phyloP scores from a whole-genome alignment of 2,113 vertebrate species.

The Strix uralensis region DNA sequence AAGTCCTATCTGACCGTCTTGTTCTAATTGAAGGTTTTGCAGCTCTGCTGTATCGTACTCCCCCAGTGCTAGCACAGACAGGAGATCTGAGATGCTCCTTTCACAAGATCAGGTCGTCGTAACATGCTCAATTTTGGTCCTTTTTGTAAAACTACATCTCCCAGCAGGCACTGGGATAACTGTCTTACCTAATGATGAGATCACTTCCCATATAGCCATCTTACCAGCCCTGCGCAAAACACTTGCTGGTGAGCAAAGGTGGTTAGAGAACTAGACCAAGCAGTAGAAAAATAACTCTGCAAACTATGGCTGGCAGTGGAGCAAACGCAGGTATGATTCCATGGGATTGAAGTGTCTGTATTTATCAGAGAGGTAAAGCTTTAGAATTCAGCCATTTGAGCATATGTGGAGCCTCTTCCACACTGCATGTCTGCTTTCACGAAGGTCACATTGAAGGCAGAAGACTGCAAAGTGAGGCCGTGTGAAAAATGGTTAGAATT shows the following conservation, averaged over 20 bases:
- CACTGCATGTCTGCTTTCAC: neutral
- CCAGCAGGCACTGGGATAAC: slow-evolving; percentile 62
- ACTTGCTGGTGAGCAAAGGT: neutral
- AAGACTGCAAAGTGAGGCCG: neutral
- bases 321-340: slow-evolving; percentile 54
- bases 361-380: neutral
- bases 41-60: neutral
- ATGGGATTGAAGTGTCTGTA: neutral
- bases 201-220: slow-evolving; percentile 57
- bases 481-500: neutral
- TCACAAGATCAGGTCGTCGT: rapidly evolving
- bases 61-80: neutral
- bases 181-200: neutral
- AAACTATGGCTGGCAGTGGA: slow-evolving; percentile 36
- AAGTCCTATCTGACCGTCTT: rapidly evolving
- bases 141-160: slow-evolving; percentile 64
- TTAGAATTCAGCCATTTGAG: neutral
- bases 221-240: neutral
- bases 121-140: rapidly evolving
- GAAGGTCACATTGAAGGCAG: slow-evolving; percentile 40
- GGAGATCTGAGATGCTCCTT: neutral
- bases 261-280: neutral
- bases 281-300: slow-evolving; percentile 21
- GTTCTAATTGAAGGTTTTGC: neutral
- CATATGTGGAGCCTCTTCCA: neutral